These are phyloP conservation scores for Carassius carassius DNA, from an alignment of 2,113 vertebrate genomes.

Conservation along the genomic window DNA sequence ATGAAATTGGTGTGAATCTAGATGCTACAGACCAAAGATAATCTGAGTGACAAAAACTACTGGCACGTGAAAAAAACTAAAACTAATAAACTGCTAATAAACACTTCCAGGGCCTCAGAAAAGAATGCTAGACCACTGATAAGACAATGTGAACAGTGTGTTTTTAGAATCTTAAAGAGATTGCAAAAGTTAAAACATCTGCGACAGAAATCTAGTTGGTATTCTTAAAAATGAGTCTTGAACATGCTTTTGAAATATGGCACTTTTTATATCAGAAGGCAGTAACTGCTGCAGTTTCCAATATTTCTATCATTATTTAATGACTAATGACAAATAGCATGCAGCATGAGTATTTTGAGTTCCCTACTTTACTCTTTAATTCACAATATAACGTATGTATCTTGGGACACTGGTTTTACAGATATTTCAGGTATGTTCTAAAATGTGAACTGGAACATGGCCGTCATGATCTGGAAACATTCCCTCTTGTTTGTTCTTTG, in stretches of 20 bases:
- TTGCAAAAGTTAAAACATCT: no score
- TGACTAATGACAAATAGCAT: neutral
- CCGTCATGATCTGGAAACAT: neutral
- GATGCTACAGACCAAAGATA: neutral
- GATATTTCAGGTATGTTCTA: conserved; percentile 15
- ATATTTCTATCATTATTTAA: neutral
- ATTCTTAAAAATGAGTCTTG: no score
- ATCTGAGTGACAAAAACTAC: neutral
- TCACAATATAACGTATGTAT: neutral
- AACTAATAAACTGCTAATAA: neutral
- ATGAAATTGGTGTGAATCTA: neutral
- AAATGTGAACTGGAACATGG: neutral
- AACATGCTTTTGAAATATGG: no score
- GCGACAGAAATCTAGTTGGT: no score
- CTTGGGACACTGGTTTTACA: neutral
- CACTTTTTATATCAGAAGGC: no score
- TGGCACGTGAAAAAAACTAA: neutral
- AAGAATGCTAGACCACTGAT: neutral
- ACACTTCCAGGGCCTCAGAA: neutral
- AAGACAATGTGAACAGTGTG: neutral
- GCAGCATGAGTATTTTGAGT: no score
- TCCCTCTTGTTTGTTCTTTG: neutral
- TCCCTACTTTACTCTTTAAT: neutral
- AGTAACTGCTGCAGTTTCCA: no score
- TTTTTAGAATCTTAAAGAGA: neutral